Percentiles rank a stretch among this genome's conserved stretches.
phyloP scores from a whole-genome alignment of 2,888 invertebrate species.

The Smittia aterrima region DNA sequence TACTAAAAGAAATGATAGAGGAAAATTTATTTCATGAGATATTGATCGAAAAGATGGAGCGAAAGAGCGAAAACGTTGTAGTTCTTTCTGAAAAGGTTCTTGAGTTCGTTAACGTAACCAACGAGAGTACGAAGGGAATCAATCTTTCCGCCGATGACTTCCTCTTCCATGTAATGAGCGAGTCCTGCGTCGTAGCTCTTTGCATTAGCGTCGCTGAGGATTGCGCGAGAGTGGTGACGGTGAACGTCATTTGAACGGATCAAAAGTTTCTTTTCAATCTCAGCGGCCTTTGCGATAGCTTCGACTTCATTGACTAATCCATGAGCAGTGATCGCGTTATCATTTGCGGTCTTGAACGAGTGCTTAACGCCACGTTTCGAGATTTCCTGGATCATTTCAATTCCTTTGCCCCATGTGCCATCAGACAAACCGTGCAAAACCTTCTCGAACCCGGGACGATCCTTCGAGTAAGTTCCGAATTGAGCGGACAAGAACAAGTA shows the following conservation, averaged over 20 bases:
- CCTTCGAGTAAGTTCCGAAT: conserved; percentile 73
- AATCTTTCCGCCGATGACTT: conserved; percentile 69
- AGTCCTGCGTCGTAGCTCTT: conserved; percentile 67
- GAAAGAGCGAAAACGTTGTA: conserved; percentile 62
- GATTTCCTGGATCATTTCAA: conserved; percentile 75
- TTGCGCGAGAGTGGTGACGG: conserved; percentile 57
- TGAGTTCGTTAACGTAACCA: conserved; percentile 71
- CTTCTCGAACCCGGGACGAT: conserved; percentile 73
- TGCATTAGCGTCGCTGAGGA: conserved; percentile 51
- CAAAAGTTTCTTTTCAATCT: conserved; percentile 71
- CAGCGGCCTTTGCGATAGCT: conserved; percentile 71
- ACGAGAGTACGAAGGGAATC: conserved; percentile 67
- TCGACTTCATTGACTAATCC: conserved; percentile 63
- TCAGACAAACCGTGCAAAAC: conserved; percentile 73
- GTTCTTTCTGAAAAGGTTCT: conserved; percentile 60
- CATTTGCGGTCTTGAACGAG: too few relatives aligned
- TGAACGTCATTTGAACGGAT: conserved; percentile 68
- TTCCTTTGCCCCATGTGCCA: conserved; percentile 68
- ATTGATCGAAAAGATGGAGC: conserved; percentile 73
- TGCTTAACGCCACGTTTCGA: conserved; percentile 67
- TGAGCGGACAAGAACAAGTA: conserved; percentile 72
- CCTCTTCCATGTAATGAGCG: conserved; percentile 73
- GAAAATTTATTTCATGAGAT: conserved; percentile 50
- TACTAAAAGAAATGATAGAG: too few relatives aligned
- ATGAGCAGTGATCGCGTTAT: conserved; percentile 45